Evolutionary conservation across 92 coral and sea anemone species (phyloP).

Genomic region (Epizoanthus ramosus): DNA sequence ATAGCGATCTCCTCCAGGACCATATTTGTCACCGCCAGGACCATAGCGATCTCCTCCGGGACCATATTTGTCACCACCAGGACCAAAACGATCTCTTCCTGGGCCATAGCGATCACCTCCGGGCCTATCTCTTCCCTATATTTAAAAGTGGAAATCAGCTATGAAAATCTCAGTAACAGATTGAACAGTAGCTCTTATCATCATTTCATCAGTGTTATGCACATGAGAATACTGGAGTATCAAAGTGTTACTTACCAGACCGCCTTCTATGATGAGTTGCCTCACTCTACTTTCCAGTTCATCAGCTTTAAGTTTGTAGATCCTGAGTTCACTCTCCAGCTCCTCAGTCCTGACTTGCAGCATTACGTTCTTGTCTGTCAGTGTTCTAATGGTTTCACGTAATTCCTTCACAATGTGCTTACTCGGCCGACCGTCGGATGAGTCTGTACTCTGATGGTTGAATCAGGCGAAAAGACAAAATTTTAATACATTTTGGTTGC

Average conservation of each 20-base stretch:
- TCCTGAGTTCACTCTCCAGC: constrained; percentile 57
- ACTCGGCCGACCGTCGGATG: constrained; percentile 15
- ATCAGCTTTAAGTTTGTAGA: constrained; percentile 62
- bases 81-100: neutral
- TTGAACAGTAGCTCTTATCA: too few species aligned
- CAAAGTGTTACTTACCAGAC: neutral
- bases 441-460: neutral
- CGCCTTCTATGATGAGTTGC: constrained; percentile 20
- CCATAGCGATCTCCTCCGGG: too few species aligned
- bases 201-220: too few species aligned
- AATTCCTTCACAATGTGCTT: constrained; percentile 29
- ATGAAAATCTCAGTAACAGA: too few species aligned
- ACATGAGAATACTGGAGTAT: too few species aligned
- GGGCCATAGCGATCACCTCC: neutral
- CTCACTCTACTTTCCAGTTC: constrained; percentile 56
- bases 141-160: neutral
- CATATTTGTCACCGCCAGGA: too few species aligned
- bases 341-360: constrained; percentile 36
- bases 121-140: constrained; percentile 10
- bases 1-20: constrained; percentile 1
- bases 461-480: neutral
- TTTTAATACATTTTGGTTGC: neutral
- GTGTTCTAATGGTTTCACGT: constrained; percentile 5
- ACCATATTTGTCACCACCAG: neutral
- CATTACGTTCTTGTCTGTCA: constrained; percentile 39